A percentile compares a stretch with the other conserved stretches of the same genome.
Conservation (phyloP, 2,113 vertebrate genomes). For the Ammodytes marinus region DNA sequence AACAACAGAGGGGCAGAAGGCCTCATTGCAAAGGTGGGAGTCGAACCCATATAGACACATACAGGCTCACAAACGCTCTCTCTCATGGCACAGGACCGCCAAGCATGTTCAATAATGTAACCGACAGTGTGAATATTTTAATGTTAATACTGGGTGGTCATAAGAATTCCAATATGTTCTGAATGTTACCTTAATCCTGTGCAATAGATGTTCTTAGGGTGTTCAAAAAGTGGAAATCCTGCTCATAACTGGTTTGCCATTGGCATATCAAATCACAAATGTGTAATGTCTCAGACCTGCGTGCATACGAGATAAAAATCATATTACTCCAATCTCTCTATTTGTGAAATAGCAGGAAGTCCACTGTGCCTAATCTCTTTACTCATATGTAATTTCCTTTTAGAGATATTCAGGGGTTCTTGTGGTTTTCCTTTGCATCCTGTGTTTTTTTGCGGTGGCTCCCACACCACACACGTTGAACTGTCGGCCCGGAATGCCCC, state of each 20-base stretch:
- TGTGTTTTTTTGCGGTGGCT: slow-evolving; percentile 5
- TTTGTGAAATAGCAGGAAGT: slow-evolving; percentile 31
- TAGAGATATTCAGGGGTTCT: slow-evolving; percentile 11
- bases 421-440: slow-evolving; percentile 39
- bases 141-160: background rate
- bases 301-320: slow-evolving; percentile 20
- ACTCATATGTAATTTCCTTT: slow-evolving; percentile 35
- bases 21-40: slow-evolving; percentile 76
- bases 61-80: slow-evolving; percentile 27
- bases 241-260: background rate
- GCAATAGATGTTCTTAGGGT: background rate
- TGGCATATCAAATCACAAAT: slow-evolving; percentile 1
- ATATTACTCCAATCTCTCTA: background rate
- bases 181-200: background rate
- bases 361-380: slow-evolving; percentile 4
- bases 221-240: background rate
- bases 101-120: slow-evolving; percentile 4
- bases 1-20: slow-evolving; percentile 67
- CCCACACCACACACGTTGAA: slow-evolving; percentile 31
- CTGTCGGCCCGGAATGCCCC: slow-evolving; percentile 37
- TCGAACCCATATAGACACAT: slow-evolving; percentile 50
- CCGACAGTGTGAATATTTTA: background rate
- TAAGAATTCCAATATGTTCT: background rate
- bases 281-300: background rate
- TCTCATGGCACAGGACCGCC: slow-evolving; percentile 12